Evolutionary conservation across 2,888 invertebrate genomes (phyloP).

Genomic region (Epinotia nisella): DNA sequence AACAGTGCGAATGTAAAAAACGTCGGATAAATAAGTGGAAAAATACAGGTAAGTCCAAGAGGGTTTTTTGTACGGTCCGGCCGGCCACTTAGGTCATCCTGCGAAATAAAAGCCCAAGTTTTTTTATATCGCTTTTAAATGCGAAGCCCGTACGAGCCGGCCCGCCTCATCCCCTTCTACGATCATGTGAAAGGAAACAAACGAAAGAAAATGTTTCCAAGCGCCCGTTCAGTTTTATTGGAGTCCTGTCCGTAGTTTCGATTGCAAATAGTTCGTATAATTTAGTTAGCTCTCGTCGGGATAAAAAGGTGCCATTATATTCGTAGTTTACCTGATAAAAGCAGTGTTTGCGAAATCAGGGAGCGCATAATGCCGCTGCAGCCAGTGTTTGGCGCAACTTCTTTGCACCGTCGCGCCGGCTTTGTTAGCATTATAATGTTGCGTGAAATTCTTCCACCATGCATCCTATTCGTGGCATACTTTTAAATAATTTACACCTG

Average conservation of each 20-base stretch:
- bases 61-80: conserved; percentile 81
- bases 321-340: conserved; percentile 62
- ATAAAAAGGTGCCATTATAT: conserved; percentile 65
- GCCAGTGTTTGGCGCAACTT: conserved; percentile 47
- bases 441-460: conserved; percentile 61
- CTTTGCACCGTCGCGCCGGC: conserved; percentile 58
- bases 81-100: conserved; percentile 85
- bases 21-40: conserved; percentile 84
- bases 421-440: conserved; percentile 64
- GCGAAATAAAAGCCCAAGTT: conserved; percentile 82
- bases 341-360: conserved; percentile 66
- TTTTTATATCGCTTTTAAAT: conserved; percentile 85
- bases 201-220: conserved; percentile 83
- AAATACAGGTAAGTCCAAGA: conserved; percentile 85
- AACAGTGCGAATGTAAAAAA: conserved; percentile 82
- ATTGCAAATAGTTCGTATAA: conserved; percentile 83
- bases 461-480: conserved; percentile 53
- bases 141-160: conserved; percentile 77
- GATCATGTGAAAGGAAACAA: conserved; percentile 83
- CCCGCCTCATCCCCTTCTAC: conserved; percentile 76
- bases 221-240: conserved; percentile 79
- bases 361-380: conserved; percentile 64
- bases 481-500: conserved; percentile 42
- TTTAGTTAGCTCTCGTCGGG: conserved; percentile 73
- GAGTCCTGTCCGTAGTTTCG: conserved; percentile 77